Conservation (phyloP, 2,113 vertebrate genomes). For the Bubo scandiacus region DNA sequence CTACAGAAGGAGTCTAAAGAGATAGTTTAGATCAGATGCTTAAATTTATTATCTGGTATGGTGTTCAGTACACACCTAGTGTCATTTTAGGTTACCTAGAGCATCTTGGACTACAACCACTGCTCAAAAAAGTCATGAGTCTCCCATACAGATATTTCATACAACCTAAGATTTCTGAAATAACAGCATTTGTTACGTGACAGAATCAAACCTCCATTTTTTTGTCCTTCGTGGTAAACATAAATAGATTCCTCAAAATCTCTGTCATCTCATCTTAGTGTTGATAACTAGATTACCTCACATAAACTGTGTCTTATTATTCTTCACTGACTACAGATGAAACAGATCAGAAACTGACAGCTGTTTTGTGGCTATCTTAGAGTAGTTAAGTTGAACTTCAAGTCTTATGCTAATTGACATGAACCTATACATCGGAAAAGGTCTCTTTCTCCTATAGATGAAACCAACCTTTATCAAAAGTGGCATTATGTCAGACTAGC, state of each 20-base stretch:
- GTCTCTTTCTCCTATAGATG: background rate
- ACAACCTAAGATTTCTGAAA: background rate
- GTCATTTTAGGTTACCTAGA: background rate
- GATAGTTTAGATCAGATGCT: background rate
- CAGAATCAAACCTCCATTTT: background rate
- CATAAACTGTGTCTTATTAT: background rate
- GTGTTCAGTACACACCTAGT: background rate
- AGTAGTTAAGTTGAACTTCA: background rate
- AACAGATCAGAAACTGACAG: background rate
- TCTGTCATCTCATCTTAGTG: background rate
- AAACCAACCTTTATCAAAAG: background rate
- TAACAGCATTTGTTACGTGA: background rate
- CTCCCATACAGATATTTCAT: background rate
- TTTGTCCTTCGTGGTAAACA: background rate
- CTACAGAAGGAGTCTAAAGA: background rate
- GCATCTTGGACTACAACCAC: background rate
- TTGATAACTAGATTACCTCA: background rate
- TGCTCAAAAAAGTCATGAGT: background rate
- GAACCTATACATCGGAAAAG: background rate
- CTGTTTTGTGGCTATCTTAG: background rate
- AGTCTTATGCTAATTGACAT: background rate
- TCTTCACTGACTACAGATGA: background rate
- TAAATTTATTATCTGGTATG: background rate
- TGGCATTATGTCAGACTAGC: background rate
- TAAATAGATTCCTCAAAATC: background rate